These are phyloP conservation scores for Rhadinocentrus ornatus DNA, from an alignment of 2,797 vertebrate genomes.

Conservation along the genomic window DNA sequence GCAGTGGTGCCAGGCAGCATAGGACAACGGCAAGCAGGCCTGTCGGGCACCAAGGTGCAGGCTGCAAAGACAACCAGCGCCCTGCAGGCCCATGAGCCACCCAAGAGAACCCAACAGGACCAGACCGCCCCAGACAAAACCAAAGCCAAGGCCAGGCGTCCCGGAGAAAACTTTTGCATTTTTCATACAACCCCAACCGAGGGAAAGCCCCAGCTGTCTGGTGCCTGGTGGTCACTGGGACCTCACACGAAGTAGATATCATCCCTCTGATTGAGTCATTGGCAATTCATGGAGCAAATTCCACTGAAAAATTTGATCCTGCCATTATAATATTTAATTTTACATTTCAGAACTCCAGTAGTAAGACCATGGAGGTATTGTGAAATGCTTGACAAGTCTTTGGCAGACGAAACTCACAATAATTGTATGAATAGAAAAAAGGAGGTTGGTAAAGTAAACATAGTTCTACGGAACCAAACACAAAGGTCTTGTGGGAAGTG, in stretches of 20 bases:
- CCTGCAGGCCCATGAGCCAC: too few species aligned
- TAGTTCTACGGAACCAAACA: conserved; percentile 51
- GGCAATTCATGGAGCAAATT: conserved; percentile 47
- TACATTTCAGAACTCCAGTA: conserved; percentile 31
- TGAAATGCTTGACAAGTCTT: conserved; percentile 18
- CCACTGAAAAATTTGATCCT: conserved; percentile 38
- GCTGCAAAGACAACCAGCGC: too few species aligned
- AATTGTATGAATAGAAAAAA: conserved; percentile 38
- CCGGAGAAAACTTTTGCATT: too few species aligned
- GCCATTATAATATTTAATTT: conserved; percentile 54
- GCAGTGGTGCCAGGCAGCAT: too few species aligned
- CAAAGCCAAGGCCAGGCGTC: too few species aligned
- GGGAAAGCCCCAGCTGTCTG: conserved; percentile 1
- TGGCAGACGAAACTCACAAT: conserved; percentile 53
- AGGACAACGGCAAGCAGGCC: too few species aligned
- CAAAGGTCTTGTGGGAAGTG: conserved; percentile 39
- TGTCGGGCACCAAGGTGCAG: too few species aligned
- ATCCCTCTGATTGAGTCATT: conserved; percentile 53
- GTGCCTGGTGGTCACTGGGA: conserved; percentile 32
- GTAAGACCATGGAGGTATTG: conserved; percentile 26
- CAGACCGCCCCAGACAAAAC: too few species aligned
- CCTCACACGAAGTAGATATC: conserved; percentile 47
- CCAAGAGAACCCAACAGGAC: too few species aligned
- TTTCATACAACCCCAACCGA: too few species aligned
- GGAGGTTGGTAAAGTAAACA: conserved; percentile 58